Evolutionary conservation across 1,140 invertebrate species (phyloP).

Genomic region (Hylaeus volcanicus): DNA sequence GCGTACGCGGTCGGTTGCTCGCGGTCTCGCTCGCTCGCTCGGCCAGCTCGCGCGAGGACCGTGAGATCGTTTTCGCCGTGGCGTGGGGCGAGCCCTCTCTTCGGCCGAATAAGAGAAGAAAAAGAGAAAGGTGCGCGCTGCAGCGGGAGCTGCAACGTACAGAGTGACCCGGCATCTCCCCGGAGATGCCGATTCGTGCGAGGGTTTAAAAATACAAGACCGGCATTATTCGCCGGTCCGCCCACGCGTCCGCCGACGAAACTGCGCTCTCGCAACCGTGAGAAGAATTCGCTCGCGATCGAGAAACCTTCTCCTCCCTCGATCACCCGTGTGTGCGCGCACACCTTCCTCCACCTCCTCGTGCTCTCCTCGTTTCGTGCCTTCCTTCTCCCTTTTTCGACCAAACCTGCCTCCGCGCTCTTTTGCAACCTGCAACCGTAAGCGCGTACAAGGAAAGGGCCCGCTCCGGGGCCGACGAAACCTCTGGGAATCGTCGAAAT

Average conservation of each 20-base stretch:
- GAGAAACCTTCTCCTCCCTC: slow-evolving; percentile 46
- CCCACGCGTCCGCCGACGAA: slow-evolving; percentile 65
- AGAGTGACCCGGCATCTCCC: slow-evolving; percentile 50
- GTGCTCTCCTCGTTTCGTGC: neutral
- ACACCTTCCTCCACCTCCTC: neutral
- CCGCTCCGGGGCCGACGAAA: slow-evolving; percentile 3
- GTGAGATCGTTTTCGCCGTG: slow-evolving; percentile 65
- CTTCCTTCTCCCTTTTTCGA: slow-evolving; percentile 25
- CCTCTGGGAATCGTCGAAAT: slow-evolving; percentile 60
- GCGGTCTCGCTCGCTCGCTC: neutral
- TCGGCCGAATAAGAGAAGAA: slow-evolving; percentile 54
- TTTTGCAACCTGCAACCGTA: slow-evolving; percentile 54
- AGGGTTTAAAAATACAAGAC: slow-evolving; percentile 70
- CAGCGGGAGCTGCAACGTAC: slow-evolving; percentile 38
- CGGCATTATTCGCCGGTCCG: slow-evolving; percentile 68
- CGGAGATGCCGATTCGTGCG: slow-evolving; percentile 45
- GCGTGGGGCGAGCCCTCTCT: slow-evolving; percentile 22
- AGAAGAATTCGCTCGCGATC: slow-evolving; percentile 69
- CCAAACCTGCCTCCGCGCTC: slow-evolving; percentile 38
- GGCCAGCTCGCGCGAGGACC: slow-evolving; percentile 34
- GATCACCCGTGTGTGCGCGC: neutral
- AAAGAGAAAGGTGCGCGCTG: slow-evolving; percentile 58
- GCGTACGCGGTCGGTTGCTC: neutral
- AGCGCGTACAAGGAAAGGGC: slow-evolving; percentile 22
- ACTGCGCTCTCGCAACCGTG: slow-evolving; percentile 66